Base-by-base conservation (phyloP, 1,140 invertebrate genomes). In the Drosophila ercepeae region DNA sequence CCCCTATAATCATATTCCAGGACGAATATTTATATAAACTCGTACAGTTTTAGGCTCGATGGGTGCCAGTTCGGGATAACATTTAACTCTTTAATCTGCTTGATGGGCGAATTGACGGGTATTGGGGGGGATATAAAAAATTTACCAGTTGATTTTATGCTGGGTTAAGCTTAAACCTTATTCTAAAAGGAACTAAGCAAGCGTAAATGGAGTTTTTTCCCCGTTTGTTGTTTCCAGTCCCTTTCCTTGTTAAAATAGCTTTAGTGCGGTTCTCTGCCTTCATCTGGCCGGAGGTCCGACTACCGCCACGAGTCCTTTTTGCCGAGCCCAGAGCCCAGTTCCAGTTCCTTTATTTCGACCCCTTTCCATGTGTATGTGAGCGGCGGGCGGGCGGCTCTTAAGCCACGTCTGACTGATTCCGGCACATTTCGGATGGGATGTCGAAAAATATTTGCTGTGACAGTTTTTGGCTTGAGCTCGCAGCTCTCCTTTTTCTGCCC, bases 71-170 rank as follows among this genome's bases (percentile, higher is more conserved):
- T 32, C 51, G 59, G 63, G 58, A 60, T 77, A 89, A 88, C 70
- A 71, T 72, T 86, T 89, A 82, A 88, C 78, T 77, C 78, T 86
- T 86, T 86, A 89, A 82, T 86, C 70, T 89, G 42, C 55, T 69
- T 58, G 69, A 75, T 51, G 73, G 60, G 60, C 19, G 27, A 32
- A 29, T 25, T 25, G 63, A 41, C 53, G 41, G 53, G 39, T 25
- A n/a, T 14, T 2, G 46, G 52, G 59, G 59, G 71, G 63, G 60
- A 65, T 64, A 89, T 89, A 81, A 84, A 89, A 89, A 89, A 89
- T 89, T 89, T 89, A 89, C 86, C 84, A 89, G 84, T 89, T 89
- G 84, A 89, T 89, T 89, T 89, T 84, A 89, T 89, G 84, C 86
- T 89, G 84, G 73, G 89, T 89, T 89, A 84, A 79, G 76, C 86